phyloP scores from a whole-genome alignment of 2,797 vertebrate species.

The Pteronotus mesoamericanus region DNA sequence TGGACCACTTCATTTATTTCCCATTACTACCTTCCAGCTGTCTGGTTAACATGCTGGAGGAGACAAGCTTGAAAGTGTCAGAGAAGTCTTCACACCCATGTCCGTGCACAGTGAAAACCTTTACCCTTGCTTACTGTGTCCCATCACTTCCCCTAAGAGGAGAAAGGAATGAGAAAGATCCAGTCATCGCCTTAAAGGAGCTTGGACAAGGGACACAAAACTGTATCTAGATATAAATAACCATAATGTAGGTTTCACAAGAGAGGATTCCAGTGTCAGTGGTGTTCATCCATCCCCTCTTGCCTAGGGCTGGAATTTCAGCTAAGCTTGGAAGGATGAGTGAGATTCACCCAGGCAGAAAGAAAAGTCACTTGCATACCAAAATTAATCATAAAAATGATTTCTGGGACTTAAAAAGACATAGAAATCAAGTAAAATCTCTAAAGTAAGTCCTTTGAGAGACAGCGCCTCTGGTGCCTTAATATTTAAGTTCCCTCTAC shows the following conservation, averaged over 20 bases:
- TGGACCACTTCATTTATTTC: not conserved
- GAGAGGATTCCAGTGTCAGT: not conserved
- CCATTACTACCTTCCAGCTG: not conserved
- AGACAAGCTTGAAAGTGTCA: not conserved
- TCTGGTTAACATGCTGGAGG: not conserved
- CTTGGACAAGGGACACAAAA: not conserved
- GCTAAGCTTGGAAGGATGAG: not conserved
- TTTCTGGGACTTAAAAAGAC: slow-evolving; percentile 7
- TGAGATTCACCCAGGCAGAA: not conserved
- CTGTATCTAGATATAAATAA: not conserved
- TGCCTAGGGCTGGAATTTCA: not conserved
- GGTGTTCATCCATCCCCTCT: not conserved
- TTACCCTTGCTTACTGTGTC: not conserved
- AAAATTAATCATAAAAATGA: slow-evolving; percentile 26
- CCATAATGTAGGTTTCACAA: not conserved
- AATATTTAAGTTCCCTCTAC: not conserved
- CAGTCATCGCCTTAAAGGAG: not conserved
- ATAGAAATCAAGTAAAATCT: not conserved
- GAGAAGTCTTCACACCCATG: not conserved
- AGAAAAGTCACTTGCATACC: not conserved
- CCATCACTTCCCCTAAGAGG: not conserved
- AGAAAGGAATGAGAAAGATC: not conserved
- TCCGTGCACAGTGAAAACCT: not conserved
- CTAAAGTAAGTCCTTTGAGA: not conserved
- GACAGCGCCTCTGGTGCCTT: not conserved